These are phyloP conservation scores for Drosophila orena DNA, from an alignment of 1,140 invertebrate genomes.

Conservation along the genomic window DNA sequence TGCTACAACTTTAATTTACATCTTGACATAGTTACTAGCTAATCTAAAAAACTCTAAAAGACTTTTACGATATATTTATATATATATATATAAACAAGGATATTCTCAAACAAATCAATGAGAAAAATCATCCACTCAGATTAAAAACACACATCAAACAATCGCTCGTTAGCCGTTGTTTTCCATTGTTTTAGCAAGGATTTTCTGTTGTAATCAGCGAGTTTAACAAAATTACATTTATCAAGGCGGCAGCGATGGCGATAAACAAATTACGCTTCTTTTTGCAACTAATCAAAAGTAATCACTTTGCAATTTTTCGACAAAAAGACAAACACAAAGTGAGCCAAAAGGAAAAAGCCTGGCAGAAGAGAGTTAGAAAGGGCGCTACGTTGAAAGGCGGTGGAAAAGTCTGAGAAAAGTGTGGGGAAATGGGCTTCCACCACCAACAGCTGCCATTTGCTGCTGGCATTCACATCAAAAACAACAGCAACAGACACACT, in stretches of 20 bases:
- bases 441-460: constrained; percentile 70
- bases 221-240: constrained; percentile 72
- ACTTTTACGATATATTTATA: no score
- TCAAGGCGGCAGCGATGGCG: constrained; percentile 55
- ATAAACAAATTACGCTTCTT: constrained; percentile 83
- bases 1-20: no score
- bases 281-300: constrained; percentile 83
- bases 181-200: constrained; percentile 41
- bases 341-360: constrained; percentile 52
- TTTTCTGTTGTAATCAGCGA: constrained; percentile 71
- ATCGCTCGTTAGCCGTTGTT: constrained; percentile 51
- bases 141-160: constrained; percentile 28
- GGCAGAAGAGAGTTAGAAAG: constrained; percentile 62
- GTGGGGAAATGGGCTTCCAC: constrained; percentile 2
- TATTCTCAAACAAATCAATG: background rate
- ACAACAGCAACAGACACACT: constrained; percentile 66
- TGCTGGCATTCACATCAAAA: constrained; percentile 58
- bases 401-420: background rate
- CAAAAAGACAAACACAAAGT: constrained; percentile 80
- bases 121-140: constrained; percentile 5
- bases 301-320: constrained; percentile 77
- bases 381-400: background rate
- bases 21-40: no score
- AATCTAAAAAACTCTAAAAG: no score
- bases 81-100: background rate